A percentile compares a stretch with the other conserved stretches of the same genome.
These are phyloP conservation scores for Nicator chloris DNA, from an alignment of 2,113 vertebrate genomes.

Conservation along the genomic window DNA sequence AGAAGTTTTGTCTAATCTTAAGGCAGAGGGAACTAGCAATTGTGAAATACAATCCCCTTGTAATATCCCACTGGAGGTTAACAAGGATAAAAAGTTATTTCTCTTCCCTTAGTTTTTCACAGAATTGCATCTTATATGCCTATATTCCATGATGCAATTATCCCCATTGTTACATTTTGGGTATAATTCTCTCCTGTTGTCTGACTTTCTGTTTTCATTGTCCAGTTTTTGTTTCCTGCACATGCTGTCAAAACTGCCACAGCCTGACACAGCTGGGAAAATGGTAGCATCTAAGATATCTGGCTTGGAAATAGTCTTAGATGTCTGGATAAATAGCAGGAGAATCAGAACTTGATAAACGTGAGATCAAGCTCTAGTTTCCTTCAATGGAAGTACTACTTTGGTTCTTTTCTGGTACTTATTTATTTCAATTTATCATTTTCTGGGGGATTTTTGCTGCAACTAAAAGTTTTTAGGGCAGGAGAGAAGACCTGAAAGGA, in stretches of 20 bases:
- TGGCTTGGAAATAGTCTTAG: not conserved
- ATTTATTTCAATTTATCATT: not conserved
- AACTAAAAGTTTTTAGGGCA: not conserved
- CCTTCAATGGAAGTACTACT: not conserved
- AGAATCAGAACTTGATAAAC: not conserved
- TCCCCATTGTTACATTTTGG: not conserved
- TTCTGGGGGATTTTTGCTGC: not conserved
- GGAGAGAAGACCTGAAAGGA: not conserved
- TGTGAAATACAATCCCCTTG: not conserved
- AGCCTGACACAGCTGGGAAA: not conserved
- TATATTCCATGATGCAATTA: not conserved
- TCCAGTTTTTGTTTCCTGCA: not conserved
- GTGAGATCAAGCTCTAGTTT: not conserved
- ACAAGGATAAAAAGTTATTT: not conserved
- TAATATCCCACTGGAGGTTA: not conserved
- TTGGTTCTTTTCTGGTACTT: not conserved
- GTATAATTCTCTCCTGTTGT: not conserved
- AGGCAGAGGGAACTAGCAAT: not conserved
- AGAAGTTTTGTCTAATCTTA: not conserved
- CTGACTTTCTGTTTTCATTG: not conserved
- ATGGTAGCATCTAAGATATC: not conserved
- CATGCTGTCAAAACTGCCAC: not conserved
- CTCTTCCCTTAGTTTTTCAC: not conserved
- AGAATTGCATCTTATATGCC: not conserved
- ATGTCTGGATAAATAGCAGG: not conserved